Percentiles rank a stretch among this genome's conserved stretches.
Conservation (phyloP, 1,140 invertebrate genomes). For the Telenomus remus region DNA sequence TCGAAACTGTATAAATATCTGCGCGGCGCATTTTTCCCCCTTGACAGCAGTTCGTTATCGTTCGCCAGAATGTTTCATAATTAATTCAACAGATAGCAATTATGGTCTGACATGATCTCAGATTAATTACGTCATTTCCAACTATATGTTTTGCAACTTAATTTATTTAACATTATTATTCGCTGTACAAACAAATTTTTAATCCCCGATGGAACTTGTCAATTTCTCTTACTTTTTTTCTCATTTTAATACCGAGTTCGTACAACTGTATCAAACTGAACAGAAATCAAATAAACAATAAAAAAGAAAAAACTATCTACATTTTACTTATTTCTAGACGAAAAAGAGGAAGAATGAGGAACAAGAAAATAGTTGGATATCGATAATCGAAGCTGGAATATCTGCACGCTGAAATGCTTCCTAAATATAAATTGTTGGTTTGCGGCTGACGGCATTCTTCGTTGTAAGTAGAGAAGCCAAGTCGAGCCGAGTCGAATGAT, state of each 20-base stretch:
- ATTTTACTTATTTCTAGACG: too few relatives aligned
- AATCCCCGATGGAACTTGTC: too few relatives aligned
- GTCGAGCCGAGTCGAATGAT: slow-evolving; percentile 26
- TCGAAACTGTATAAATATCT: slow-evolving; percentile 1
- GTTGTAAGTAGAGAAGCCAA: slow-evolving; percentile 45
- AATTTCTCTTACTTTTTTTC: too few relatives aligned
- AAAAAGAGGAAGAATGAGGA: too few relatives aligned
- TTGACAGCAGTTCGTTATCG: background rate
- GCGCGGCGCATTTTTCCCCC: slow-evolving; percentile 5
- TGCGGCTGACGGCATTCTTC: slow-evolving; percentile 53
- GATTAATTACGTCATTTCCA: slow-evolving; percentile 8
- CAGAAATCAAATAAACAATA: too few relatives aligned
- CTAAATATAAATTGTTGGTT: slow-evolving; percentile 69
- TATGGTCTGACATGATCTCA: slow-evolving; percentile 11
- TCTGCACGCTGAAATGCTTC: slow-evolving; percentile 51
- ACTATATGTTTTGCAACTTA: background rate
- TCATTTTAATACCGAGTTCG: background rate
- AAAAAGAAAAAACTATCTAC: too few relatives aligned
- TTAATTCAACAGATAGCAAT: slow-evolving; percentile 21
- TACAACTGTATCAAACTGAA: background rate
- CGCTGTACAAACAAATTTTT: background rate
- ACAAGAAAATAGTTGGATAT: background rate
- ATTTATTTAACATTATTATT: background rate
- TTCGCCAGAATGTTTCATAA: slow-evolving; percentile 18
- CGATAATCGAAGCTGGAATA: background rate